Evolutionary conservation across 2,888 invertebrate species (phyloP).

Genomic region (Dugesia japonica): DNA sequence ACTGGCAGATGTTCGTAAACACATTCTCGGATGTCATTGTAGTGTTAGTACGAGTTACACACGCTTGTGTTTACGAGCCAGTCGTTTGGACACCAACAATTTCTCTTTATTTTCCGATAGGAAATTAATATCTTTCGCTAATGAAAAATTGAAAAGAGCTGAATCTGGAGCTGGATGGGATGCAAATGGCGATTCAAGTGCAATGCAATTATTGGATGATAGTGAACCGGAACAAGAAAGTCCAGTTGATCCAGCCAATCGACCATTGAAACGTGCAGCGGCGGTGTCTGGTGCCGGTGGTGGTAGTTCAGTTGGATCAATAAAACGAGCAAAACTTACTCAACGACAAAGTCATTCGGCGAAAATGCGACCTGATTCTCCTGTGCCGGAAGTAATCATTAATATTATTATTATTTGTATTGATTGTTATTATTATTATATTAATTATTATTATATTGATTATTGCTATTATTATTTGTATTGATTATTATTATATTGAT

Average conservation of each 20-base stretch:
- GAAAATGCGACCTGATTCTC: slow-evolving; percentile 4
- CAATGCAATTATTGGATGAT: neutral
- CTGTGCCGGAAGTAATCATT: neutral
- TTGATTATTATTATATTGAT: too few species aligned
- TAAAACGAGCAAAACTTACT: neutral
- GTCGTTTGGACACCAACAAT: slow-evolving; percentile 23
- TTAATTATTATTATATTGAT: too few species aligned
- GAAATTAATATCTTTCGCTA: slow-evolving; percentile 22
- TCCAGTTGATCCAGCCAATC: neutral
- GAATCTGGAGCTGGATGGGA: neutral
- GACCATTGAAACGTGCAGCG: neutral
- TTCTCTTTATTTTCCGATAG: slow-evolving; percentile 23
- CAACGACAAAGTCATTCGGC: slow-evolving; percentile 6
- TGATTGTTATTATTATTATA: too few species aligned
- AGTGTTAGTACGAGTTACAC: slow-evolving; percentile 28
- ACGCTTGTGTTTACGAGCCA: slow-evolving; percentile 28
- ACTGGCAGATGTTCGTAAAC: slow-evolving; percentile 32
- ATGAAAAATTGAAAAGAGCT: slow-evolving; percentile 17
- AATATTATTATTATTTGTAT: too few species aligned
- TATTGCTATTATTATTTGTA: too few species aligned
- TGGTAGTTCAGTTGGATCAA: neutral
- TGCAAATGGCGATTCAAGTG: neutral
- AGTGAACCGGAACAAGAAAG: slow-evolving; percentile 5
- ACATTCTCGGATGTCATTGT: slow-evolving; percentile 32
- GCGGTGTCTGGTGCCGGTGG: neutral